Evolutionary conservation across 2,797 vertebrate species (phyloP).

Genomic region (Apogon talboti): DNA sequence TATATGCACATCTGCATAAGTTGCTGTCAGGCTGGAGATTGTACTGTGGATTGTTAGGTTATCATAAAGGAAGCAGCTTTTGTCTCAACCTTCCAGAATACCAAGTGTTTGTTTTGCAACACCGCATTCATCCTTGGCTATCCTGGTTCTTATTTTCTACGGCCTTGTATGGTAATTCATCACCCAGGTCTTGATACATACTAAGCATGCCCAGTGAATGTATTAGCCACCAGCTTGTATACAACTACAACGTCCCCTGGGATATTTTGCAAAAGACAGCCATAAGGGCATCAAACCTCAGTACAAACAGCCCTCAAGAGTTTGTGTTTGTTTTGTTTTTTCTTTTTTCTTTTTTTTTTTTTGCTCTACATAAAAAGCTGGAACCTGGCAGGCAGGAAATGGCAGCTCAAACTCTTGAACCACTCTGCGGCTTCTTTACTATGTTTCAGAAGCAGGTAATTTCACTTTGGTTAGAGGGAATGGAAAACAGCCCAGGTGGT

Average conservation of each 20-base stretch:
- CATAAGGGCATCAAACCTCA: constrained; percentile 26
- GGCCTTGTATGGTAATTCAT: constrained; percentile 67
- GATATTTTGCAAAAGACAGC: constrained; percentile 49
- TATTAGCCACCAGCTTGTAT: constrained; percentile 38
- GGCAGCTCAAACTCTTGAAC: constrained; percentile 42
- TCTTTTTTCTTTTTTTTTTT: no score
- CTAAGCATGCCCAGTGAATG: constrained; percentile 38
- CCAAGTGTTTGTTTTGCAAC: constrained; percentile 70
- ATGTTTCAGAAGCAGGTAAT: constrained; percentile 75
- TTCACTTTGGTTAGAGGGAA: constrained; percentile 66
- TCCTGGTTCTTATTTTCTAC: constrained; percentile 44
- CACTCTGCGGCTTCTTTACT: constrained; percentile 44
- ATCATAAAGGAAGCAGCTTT: constrained; percentile 74
- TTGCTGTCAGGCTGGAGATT: constrained; percentile 77
- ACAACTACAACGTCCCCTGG: constrained; percentile 21
- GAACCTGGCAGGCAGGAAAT: constrained; percentile 57
- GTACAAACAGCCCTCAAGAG: constrained; percentile 31
- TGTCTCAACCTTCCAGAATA: constrained; percentile 65
- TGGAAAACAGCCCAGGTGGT: constrained; percentile 67
- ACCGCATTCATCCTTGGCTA: constrained; percentile 55
- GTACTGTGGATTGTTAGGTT: constrained; percentile 69
- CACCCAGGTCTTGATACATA: constrained; percentile 54
- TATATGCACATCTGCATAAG: constrained; percentile 77
- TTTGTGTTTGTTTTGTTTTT: constrained; percentile 13
- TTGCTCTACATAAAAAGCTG: constrained; percentile 37